Conservation (phyloP, 2,113 vertebrate species). For the Agelaius tricolor region DNA sequence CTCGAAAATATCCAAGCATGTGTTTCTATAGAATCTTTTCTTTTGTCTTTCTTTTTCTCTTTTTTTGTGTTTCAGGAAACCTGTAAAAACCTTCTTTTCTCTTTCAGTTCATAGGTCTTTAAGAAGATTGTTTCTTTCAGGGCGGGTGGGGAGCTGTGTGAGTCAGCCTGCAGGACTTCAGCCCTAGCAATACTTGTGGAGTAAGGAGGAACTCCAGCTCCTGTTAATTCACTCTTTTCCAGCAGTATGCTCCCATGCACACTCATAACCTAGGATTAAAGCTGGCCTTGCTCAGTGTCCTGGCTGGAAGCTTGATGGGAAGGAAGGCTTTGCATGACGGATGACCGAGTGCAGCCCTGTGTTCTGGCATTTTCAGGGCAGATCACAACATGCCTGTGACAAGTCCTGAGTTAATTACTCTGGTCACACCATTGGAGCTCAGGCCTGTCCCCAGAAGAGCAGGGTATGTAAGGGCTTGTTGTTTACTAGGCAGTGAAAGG, state of each 20-base stretch:
- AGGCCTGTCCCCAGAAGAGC: neutral
- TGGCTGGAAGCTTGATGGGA: neutral
- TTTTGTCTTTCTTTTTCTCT: neutral
- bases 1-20: neutral
- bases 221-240: neutral
- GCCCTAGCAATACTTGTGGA: neutral
- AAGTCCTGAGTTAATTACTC: neutral
- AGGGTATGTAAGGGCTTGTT: neutral
- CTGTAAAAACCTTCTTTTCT: neutral
- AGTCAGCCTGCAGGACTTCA: constrained; percentile 33
- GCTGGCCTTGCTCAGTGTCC: neutral
- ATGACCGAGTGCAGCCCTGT: neutral
- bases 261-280: neutral
- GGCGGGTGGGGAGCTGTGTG: neutral
- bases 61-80: neutral
- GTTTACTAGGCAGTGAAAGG: neutral
- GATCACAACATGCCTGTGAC: neutral
- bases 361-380: neutral
- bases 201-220: neutral
- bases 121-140: neutral
- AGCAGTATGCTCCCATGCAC: neutral
- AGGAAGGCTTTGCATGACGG: neutral
- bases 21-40: neutral
- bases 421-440: neutral
- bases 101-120: neutral